Conservation (phyloP, 2,888 invertebrate species). For the Mimachlamys varia region DNA sequence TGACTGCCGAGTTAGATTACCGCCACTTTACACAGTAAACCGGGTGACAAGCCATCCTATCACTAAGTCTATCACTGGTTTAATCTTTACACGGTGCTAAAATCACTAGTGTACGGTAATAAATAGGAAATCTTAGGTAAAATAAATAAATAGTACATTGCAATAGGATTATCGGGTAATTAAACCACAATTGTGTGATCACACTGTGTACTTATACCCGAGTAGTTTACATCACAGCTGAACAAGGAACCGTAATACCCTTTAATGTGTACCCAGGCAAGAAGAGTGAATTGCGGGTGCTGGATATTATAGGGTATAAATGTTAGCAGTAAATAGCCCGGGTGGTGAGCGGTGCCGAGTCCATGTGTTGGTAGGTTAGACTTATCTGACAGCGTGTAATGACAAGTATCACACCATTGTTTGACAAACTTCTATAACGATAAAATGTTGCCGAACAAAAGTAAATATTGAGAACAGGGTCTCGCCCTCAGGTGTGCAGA, state of each 20-base stretch:
- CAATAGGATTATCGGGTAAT: neutral
- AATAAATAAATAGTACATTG: neutral
- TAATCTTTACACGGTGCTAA: conserved; percentile 3
- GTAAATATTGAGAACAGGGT: conserved; percentile 50
- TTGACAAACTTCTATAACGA: conserved; percentile 49
- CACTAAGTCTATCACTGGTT: neutral
- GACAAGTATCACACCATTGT: conserved; percentile 51
- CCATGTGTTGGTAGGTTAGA: neutral
- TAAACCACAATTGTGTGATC: neutral
- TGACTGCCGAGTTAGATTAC: neutral
- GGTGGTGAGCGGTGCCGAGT: neutral
- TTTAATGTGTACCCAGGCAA: neutral
- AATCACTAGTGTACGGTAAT: neutral
- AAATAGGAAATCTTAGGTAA: neutral
- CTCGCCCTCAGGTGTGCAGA: conserved; percentile 51
- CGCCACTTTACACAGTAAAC: neutral
- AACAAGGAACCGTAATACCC: neutral
- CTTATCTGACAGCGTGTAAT: conserved; percentile 36
- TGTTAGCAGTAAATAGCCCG: neutral
- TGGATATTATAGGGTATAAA: neutral
- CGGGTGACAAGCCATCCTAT: neutral
- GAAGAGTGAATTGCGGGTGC: neutral
- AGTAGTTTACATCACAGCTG: neutral
- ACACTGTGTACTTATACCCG: neutral
- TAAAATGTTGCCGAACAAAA: conserved; percentile 54